Base-by-base conservation (phyloP, 2,888 invertebrate genomes). In the Drosophila multiciliata region DNA sequence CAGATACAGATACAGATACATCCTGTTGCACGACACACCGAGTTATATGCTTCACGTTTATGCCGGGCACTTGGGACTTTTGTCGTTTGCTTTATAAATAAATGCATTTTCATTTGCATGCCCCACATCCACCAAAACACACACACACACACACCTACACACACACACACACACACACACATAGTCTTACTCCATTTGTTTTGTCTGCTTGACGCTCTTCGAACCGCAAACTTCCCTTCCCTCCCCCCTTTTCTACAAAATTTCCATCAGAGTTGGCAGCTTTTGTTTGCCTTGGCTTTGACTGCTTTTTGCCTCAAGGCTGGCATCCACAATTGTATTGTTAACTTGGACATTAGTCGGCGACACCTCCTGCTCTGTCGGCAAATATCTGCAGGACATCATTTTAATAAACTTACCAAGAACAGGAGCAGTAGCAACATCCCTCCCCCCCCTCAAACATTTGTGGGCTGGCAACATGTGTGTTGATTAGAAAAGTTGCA, bases 31-130 rank as follows among this genome's bases (percentile, higher is more conserved):
- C 75, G 75, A 71, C 26, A 6, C 26, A 59, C 71, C 50, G 58
- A 54, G 77, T 69, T 63, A 64, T 60, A 64, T 50, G 53, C 61
- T 64, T 58, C 54, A 54, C 60, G 33, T 60, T 66, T 61, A 65
- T 61, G 55, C 45, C 48, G 55, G 53, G 48, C 78, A 73, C 76
- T 75, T 72, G 83, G 80, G 75, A 82, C 83, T 82, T 82, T 76
- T 82, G 80, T 83, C 82, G 81, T 75, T 78, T 80, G 78, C 82
- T 74, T 80, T 83, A 83, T 78, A 83, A 83, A 83, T 83, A 83
- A 83, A 83, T 83, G 83, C 87, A 88, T 85, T 88, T 83, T 84
- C 84, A 83, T 86, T 86, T 86, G 81, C 78, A 78, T 75, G 77
- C 76, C 63, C 66, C 65, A 66, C 59, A 58, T 62, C 48, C 65